Base-by-base conservation (phyloP, 2,888 invertebrate genomes). In the Notocelia uddmanniana region DNA sequence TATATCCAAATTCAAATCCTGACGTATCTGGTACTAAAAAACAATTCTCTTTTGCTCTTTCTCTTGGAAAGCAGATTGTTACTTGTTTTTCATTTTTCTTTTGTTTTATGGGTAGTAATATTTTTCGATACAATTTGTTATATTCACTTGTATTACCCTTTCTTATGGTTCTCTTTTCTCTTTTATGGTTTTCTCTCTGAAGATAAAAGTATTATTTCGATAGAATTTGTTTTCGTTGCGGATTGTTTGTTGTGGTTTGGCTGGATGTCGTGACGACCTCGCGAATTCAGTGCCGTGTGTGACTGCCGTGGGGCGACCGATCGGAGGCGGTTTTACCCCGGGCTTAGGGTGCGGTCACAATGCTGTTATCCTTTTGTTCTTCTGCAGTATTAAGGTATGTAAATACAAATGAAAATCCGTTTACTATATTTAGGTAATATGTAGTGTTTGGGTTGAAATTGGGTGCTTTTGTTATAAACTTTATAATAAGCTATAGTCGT, bases 321-420 rank as follows among this genome's bases (percentile, higher is more conserved):
- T 76, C 73, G 79, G 83, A 75, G 77, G 77, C 77, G 79, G 84
- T 89, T 89, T 89, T 91, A 90, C 89, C 87, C 79, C 83, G 76
- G 76, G 75, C 78, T 82, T 84, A 88, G 78, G 88, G 78, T 67
- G 71, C 74, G 75, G 79, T 74, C 82, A 89, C 85, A 87, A 79
- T 59, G 26, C 18, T 13, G 26, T 15, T 26, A 26, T 60, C 37
- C 58, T 68, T 60, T 58, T n/a, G n/a, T 50, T 3, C 18, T 8
- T 31, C 5, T 26, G 26, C n/a, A n/a, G n/a, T n/a, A n/a, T n/a
- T n/a, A n/a, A n/a, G n/a, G n/a, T n/a, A n/a, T n/a, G n/a, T n/a
- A n/a, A n/a, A n/a, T n/a, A n/a, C n/a, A n/a, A n/a, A n/a, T n/a
- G n/a, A n/a, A n/a, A n/a, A n/a, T n/a, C n/a, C n/a, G n/a, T n/a